Percentiles rank a stretch among this genome's conserved stretches.
phyloP scores from a whole-genome alignment of 1,140 invertebrate species.

The Papilio dardanus region DNA sequence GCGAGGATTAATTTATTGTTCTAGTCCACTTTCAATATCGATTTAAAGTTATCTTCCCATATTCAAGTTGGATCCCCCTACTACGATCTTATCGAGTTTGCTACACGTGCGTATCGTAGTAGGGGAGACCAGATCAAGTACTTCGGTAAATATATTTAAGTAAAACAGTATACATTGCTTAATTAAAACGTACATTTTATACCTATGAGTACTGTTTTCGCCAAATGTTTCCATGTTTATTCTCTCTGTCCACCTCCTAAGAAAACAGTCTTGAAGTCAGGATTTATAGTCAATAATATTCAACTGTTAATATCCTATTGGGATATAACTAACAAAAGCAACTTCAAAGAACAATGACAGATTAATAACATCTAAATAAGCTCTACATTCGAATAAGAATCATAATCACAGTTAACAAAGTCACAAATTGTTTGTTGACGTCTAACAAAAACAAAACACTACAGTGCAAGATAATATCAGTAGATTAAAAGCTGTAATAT shows the following conservation, averaged over 20 bases:
- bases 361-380: slow-evolving; percentile 9
- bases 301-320: not conserved
- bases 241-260: not conserved
- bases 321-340: slow-evolving; percentile 2
- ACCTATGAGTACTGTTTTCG: not conserved
- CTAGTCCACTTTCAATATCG: not conserved
- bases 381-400: not conserved
- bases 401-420: not conserved
- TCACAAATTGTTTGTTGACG: not conserved
- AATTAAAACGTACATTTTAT: not conserved
- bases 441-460: slow-evolving; percentile 20
- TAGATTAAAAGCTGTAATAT: not conserved
- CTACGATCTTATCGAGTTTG: slow-evolving; percentile 5
- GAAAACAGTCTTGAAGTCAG: not conserved
- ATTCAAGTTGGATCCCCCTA: not conserved
- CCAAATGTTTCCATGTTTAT: not conserved
- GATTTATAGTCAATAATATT: not conserved
- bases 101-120: not conserved
- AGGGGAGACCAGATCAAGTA: not conserved
- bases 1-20: not conserved
- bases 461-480: slow-evolving; percentile 1
- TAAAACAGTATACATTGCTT: not conserved
- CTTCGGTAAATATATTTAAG: not conserved
- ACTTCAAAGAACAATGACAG: slow-evolving; percentile 12
- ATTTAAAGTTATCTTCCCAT: not conserved